These are phyloP conservation scores for Psammodynastes pulverulentus DNA, from an alignment of 2,113 vertebrate genomes.

Conservation along the genomic window DNA sequence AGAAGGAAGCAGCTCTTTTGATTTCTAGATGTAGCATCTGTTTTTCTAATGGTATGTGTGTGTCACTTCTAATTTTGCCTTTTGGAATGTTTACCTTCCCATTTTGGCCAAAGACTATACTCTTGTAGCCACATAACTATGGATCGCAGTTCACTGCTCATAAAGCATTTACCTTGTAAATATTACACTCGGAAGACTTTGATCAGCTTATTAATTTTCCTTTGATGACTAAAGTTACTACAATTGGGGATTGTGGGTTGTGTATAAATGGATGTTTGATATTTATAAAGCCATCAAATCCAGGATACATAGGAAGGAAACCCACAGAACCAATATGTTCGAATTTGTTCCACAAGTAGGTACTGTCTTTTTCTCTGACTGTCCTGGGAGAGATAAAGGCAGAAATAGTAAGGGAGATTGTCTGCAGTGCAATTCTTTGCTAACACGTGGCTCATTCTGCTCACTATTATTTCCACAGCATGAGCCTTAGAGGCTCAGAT, in stretches of 20 bases:
- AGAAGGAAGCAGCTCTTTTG: slow-evolving; percentile 55
- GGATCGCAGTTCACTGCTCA: slow-evolving; percentile 46
- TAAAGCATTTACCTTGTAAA: not conserved
- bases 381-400: not conserved
- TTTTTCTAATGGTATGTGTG: slow-evolving; percentile 30
- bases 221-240: not conserved
- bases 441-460: not conserved
- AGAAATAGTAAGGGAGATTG: not conserved
- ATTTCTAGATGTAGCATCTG: slow-evolving; percentile 64
- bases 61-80: slow-evolving; percentile 57
- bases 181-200: not conserved
- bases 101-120: slow-evolving; percentile 45
- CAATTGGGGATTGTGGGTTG: not conserved
- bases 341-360: not conserved
- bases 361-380: not conserved
- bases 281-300: not conserved
- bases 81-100: slow-evolving; percentile 61
- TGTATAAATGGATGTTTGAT: not conserved
- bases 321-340: not conserved
- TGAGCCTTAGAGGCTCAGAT: not conserved
- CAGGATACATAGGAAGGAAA: not conserved
- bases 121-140: slow-evolving; percentile 57
- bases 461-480: not conserved
- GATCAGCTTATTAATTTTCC: not conserved
- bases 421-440: not conserved